Conservation (phyloP, 2,797 vertebrate species). For the Loriculus beryllinus region DNA sequence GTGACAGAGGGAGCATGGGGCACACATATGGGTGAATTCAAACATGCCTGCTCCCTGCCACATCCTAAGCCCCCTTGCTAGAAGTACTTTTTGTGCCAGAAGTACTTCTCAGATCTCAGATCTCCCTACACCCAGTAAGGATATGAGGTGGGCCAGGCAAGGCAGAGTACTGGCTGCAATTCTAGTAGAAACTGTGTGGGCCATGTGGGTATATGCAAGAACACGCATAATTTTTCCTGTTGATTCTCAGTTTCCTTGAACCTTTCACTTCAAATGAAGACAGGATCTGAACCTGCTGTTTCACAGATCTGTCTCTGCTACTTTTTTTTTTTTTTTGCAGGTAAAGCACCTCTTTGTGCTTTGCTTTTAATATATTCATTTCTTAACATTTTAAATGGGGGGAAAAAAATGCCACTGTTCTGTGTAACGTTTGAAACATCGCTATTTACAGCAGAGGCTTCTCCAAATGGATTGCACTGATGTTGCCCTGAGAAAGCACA, state of each 20-base stretch:
- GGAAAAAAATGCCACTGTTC: neutral
- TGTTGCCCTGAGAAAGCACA: constrained; percentile 45
- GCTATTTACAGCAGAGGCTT: constrained; percentile 37
- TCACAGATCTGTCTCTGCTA: neutral
- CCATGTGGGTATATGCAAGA: neutral
- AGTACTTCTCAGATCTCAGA: neutral
- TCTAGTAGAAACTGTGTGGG: neutral
- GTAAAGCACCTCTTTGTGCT: neutral
- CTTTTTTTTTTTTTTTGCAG: neutral
- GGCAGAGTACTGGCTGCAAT: neutral
- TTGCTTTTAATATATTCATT: constrained; percentile 12
- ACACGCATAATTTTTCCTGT: neutral
- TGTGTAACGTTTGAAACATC: constrained; percentile 5
- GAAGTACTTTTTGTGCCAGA: neutral
- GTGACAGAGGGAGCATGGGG: neutral
- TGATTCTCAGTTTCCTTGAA: neutral
- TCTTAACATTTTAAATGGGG: constrained; percentile 18
- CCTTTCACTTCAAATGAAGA: neutral
- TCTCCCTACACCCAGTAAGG: neutral
- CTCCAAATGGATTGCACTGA: constrained; percentile 12
- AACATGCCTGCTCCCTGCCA: neutral
- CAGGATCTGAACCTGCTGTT: neutral
- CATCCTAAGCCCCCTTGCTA: neutral
- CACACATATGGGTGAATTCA: neutral
- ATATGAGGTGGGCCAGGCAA: neutral